These are phyloP conservation scores for Myopa tessellatipennis DNA, from an alignment of 2,888 invertebrate species.

Conservation along the genomic window DNA sequence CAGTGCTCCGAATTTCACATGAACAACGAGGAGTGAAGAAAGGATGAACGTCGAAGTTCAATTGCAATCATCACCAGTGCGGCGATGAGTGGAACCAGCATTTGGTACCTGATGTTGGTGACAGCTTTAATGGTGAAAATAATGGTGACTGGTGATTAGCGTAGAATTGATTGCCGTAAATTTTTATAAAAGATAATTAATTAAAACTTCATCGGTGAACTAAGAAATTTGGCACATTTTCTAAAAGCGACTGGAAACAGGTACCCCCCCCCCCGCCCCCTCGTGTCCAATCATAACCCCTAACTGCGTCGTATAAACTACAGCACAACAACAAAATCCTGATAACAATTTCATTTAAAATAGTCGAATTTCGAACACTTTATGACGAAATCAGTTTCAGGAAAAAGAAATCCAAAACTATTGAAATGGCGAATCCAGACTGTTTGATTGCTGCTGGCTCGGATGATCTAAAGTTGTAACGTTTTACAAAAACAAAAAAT, in stretches of 20 bases:
- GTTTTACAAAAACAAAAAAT: neutral
- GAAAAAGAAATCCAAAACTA: neutral
- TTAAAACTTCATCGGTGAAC: neutral
- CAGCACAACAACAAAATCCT: neutral
- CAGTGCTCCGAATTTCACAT: neutral
- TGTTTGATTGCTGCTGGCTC: neutral
- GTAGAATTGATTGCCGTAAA: neutral
- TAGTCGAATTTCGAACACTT: neutral
- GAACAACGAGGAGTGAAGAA: neutral
- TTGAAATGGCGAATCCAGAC: slow-evolving; percentile 8
- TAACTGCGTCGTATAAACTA: too few species aligned
- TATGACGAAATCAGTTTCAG: slow-evolving; percentile 22
- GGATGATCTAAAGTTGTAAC: neutral
- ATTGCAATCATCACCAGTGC: neutral
- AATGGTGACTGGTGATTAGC: neutral
- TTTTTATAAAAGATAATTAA: neutral
- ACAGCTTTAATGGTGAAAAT: slow-evolving; percentile 4
- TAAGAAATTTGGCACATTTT: neutral
- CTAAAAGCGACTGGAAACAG: too few species aligned
- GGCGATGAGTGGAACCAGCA: neutral
- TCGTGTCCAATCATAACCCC: too few species aligned
- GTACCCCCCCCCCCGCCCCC: too few species aligned
- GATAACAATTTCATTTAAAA: slow-evolving; percentile 2
- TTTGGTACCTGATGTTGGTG: neutral
- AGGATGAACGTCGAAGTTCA: neutral